Evolutionary conservation across 2,888 invertebrate species (phyloP), one percentile per base, ranked within the genome.

Genomic region (Epirrita christyi): DNA sequence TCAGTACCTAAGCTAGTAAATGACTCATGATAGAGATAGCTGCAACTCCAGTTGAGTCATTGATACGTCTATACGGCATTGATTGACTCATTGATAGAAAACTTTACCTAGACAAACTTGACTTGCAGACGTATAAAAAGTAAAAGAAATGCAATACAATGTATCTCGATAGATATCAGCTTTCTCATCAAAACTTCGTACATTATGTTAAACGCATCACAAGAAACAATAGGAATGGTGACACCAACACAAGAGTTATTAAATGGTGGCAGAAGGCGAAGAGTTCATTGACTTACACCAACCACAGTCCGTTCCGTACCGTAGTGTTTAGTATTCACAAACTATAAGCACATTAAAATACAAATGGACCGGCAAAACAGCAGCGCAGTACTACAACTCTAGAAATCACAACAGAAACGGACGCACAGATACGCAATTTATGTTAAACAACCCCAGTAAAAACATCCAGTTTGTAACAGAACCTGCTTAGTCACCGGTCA

Each of bases 21-120:
- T 21, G 21, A 21, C 21, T 75, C 75, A 74, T 64, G 62, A 61
- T 50, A 64, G 61, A 55, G 48, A 49, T 51, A 51, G 47, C 48
- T 42, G 34, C 40, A 11, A 55, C 46, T 56, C 27, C 38, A 40
- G 53, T 61, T 60, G 65, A 65, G 49, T 63, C 61, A 32, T 32
- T 32, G 32, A 32, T n/a, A 34, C 10, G n/a, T n/a, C 3, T 14
- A 40, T 15, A 15, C 40, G 21, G 4, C 40, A 52, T 47, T 53
- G 66, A 72, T 68, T 80, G 80, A 82, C 68, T 80, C 81, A 81
- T 73, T 71, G 63, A 70, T 68, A 62, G 65, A 73, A 71, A 74
- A 69, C 44, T 54, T 48, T 54, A 28, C 14, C 36, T n/a, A 37
- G 37, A 13, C 13, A 5, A 11, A 11, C 14, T 14, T 38, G 0